Evolutionary conservation across 1,140 invertebrate species (phyloP), one percentile per base, ranked within the genome.

Genomic region (Eueides isabella): DNA sequence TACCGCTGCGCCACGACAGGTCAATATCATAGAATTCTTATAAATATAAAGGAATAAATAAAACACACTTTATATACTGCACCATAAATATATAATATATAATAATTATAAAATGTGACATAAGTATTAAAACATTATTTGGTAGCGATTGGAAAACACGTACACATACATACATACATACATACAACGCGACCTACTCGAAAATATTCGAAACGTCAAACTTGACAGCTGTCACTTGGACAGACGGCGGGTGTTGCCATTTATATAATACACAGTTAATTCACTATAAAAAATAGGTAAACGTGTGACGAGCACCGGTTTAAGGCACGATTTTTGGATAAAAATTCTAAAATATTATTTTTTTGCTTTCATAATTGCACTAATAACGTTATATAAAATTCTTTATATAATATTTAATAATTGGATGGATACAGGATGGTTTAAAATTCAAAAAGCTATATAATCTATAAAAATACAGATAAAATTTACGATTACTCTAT

Each of bases 71-170:
- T 16, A 55, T 26, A 55, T 55, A 55, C 23, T 55, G 48, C 48
- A 55, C 48, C 48, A 55, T 26, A 55, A 55, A 55, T 55, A 26
- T 55, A 55, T 55, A 55, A 55, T n/a, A n/a, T n/a, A n/a, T 55
- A 26, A 23, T 26, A 4, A 48, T 9, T 19, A 55, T 26, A 55
- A 23, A 26, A 55, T 26, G 48, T 55, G 48, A 55, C 23, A 55
- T 26, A 55, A 55, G 7, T 55, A 23, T 6, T 44, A 26, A n/a
- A 9, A 55, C 48, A 23, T 19, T 26, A 55, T 55, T 55, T 23
- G 48, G 48, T 55, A 55, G 23, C 19, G 7, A 55, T 23, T 23
- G 12, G 11, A 55, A n/a, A n/a, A n/a, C n/a, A n/a, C n/a, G n/a
- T n/a, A 26, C 48, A 55, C n/a, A 19, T 14, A 41, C 14, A 33